Base-by-base conservation (phyloP, 1,140 invertebrate genomes). In the Dendroctonus ponderosae region DNA sequence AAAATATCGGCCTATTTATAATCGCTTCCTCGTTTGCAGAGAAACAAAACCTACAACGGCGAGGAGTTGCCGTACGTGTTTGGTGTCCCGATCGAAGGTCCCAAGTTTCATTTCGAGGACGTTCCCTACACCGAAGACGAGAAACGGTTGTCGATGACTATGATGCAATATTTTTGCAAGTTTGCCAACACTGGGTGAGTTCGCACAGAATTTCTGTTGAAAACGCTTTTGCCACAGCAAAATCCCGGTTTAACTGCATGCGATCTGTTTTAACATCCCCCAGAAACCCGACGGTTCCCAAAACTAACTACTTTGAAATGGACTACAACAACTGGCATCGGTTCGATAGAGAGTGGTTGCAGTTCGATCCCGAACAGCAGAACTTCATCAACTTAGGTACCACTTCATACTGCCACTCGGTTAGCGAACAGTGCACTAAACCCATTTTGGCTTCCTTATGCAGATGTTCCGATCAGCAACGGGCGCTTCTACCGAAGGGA, bases 61-160 rank as follows among this genome's bases (percentile, higher is more conserved):
- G 94, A 97, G 77, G 95, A 98, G 75, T 75, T 98, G 73, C 87
- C 93, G 0, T 98, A 96, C 74, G 84, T 97, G 39, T 89, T 98
- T 66, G 96, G 96, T 5, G 89, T 93, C 7, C 95, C 96, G 7
- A 78, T 98, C 48, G 87, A 89, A 48, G 85, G 85, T 6, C 84
- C 85, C 9, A 86, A 85, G 56, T 86, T 89, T 69, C 90, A 92
- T 70, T 91, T 91, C 73, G 84, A 85, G 50, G 82, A 83, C 51
- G 46, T 49, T 39, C 84, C 87, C 67, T 95, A 91, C 78, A 90
- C 86, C 43, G 82, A 83, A 57, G 82, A 87, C 49, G 93, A 96
- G 80, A 86, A 85, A 71, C 81, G 90, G 9, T 83, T 95, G 60
- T 91, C 91, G 43, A 88, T 92, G 80, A 85, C 88, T 12, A 85